Evolutionary conservation across 2,113 vertebrate genomes (phyloP).

Genomic region (Fulmarus glacialis): DNA sequence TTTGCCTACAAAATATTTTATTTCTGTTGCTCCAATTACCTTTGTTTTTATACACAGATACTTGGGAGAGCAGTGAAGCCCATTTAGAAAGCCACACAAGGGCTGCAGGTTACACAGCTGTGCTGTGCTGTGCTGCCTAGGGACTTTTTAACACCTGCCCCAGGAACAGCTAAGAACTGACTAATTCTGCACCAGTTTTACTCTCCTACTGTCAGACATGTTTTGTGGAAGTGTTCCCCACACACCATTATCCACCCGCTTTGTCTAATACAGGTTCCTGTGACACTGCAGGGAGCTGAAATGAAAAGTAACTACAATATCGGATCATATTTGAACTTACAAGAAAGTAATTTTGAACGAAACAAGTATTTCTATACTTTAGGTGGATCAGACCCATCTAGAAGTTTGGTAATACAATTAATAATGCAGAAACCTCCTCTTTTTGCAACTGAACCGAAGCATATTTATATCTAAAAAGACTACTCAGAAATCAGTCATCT

Average conservation of each 20-base stretch:
- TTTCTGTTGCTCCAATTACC: neutral
- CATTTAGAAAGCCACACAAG: rapidly evolving
- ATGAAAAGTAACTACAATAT: neutral
- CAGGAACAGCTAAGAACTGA: neutral
- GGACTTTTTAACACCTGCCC: too few relatives aligned
- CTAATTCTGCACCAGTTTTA: neutral
- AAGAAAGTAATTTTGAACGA: neutral
- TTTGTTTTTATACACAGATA: neutral
- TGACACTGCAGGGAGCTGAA: neutral
- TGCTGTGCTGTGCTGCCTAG: neutral
- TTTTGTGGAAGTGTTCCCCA: neutral
- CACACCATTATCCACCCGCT: neutral
- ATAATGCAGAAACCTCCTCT: neutral
- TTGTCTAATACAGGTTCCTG: neutral
- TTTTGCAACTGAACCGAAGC: neutral
- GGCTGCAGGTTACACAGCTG: neutral
- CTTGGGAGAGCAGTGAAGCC: neutral
- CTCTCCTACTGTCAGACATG: neutral
- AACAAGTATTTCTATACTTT: neutral
- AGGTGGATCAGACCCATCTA: neutral
- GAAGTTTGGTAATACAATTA: neutral
- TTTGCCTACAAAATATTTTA: neutral
- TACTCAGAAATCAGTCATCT: neutral
- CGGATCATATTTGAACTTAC: neutral
- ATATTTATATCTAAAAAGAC: neutral